These are phyloP conservation scores for Calonectris borealis DNA, from an alignment of 2,113 vertebrate genomes.

Conservation along the genomic window DNA sequence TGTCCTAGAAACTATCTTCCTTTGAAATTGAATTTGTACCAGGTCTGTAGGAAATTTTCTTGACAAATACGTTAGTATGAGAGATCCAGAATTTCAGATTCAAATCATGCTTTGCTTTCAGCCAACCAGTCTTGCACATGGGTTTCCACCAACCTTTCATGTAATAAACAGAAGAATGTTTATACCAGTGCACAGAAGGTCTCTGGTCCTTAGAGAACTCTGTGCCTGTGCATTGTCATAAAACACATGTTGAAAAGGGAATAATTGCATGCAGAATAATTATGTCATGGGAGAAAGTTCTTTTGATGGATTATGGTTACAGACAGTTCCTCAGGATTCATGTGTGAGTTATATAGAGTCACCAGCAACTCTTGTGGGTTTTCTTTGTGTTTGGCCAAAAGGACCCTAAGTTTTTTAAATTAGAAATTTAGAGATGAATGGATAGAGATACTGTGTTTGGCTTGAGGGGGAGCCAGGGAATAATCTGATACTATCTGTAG, in stretches of 20 bases:
- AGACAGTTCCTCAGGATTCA: background rate
- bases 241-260: background rate
- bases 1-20: background rate
- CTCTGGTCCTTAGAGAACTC: background rate
- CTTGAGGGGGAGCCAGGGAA: background rate
- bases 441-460: background rate
- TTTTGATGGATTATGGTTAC: background rate
- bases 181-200: too few species aligned
- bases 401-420: background rate
- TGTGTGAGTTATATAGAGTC: background rate
- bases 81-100: background rate
- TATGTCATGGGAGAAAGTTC: background rate
- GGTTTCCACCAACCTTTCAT: background rate
- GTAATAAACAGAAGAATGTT: background rate
- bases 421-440: background rate
- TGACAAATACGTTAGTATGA: background rate
- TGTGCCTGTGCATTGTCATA: background rate
- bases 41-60: background rate
- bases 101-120: background rate
- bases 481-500: background rate
- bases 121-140: background rate
- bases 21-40: background rate
- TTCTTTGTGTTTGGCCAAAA: background rate
- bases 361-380: background rate
- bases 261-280: background rate